Conservation (phyloP, 2,888 invertebrate species). For the Margaritifera margaritifera region DNA sequence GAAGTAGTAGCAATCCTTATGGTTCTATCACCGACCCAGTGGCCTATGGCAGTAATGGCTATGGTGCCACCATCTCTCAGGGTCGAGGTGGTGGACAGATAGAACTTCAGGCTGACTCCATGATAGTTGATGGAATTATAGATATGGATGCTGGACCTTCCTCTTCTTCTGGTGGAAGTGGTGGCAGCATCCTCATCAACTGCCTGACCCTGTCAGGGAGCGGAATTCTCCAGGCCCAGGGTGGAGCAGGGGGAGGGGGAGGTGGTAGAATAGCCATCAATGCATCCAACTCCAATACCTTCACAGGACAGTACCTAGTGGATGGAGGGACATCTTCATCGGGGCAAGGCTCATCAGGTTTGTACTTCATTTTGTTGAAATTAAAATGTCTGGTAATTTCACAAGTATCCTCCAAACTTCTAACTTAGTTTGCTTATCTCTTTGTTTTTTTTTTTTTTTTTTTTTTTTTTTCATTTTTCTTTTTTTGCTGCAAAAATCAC, state of each 20-base stretch:
- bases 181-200: slow-evolving; percentile 44
- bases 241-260: slow-evolving; percentile 49
- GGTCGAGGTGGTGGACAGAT: slow-evolving; percentile 54
- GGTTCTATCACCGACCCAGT: slow-evolving; percentile 45
- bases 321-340: neutral
- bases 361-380: too few relatives aligned
- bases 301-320: slow-evolving; percentile 27
- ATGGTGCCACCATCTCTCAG: slow-evolving; percentile 22
- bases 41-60: slow-evolving; percentile 54
- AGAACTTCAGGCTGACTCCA: slow-evolving; percentile 25
- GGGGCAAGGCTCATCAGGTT: too few relatives aligned
- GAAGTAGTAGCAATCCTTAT: slow-evolving; percentile 36
- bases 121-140: slow-evolving; percentile 43
- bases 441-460: too few relatives aligned
- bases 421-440: too few relatives aligned
- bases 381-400: too few relatives aligned
- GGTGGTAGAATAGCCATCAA: slow-evolving; percentile 39
- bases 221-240: slow-evolving; percentile 41
- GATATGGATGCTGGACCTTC: slow-evolving; percentile 35
- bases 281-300: slow-evolving; percentile 18
- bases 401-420: too few relatives aligned
- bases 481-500: too few relatives aligned
- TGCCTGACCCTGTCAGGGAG: slow-evolving; percentile 35
- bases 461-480: too few relatives aligned
- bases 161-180: slow-evolving; percentile 41